These are phyloP conservation scores for Heliconius hewitsoni DNA, from an alignment of 1,140 invertebrate genomes.

Conservation along the genomic window DNA sequence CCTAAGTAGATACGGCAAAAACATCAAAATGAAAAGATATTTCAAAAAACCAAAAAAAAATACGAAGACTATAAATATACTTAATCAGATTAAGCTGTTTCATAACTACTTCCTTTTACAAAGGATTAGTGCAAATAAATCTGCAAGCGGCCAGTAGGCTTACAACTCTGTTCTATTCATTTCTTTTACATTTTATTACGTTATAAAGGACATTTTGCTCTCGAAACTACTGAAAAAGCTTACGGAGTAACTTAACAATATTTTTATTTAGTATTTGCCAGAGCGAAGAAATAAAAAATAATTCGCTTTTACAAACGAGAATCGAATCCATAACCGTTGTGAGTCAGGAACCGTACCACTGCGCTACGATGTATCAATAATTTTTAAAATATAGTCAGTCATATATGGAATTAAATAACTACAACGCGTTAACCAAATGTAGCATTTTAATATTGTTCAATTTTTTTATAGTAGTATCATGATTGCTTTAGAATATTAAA, in stretches of 20 bases:
- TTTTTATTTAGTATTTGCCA: neutral
- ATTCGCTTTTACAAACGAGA: too few species aligned
- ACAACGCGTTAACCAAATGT: too few species aligned
- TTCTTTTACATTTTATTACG: conserved; percentile 12
- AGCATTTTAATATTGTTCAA: too few species aligned
- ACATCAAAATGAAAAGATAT: neutral
- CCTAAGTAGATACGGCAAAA: too few species aligned
- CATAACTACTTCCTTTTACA: neutral
- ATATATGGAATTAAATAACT: too few species aligned
- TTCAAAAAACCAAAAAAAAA: neutral
- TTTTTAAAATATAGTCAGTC: too few species aligned
- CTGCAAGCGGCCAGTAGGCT: conserved; percentile 8
- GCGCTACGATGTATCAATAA: too few species aligned
- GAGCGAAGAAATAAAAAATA: too few species aligned
- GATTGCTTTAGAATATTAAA: neutral
- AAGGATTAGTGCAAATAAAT: conserved; percentile 8
- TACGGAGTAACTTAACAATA: neutral
- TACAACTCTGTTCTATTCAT: conserved; percentile 8
- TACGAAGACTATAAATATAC: neutral
- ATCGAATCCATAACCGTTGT: too few species aligned
- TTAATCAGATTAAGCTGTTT: conserved; percentile 2
- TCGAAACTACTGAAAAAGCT: neutral
- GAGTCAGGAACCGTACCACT: too few species aligned
- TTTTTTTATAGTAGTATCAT: too few species aligned
- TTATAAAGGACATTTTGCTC: neutral